phyloP scores from a whole-genome alignment of 2,888 invertebrate genomes.

The Gandaritis pyraliata region DNA sequence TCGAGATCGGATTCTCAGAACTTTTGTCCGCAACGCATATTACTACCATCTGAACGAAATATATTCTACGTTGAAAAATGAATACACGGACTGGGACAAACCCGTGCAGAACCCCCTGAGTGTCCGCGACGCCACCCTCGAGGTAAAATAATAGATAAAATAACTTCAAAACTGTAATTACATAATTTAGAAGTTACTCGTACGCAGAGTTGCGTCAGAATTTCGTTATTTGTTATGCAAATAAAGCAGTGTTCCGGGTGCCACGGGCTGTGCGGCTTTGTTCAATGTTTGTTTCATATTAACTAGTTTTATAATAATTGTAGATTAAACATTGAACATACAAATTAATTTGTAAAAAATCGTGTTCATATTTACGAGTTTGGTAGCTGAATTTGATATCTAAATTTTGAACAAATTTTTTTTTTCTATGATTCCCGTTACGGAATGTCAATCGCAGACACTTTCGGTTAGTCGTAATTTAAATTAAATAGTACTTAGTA shows the following conservation, averaged over 20 bases:
- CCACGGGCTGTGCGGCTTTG: slow-evolving; percentile 40
- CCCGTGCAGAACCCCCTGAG: slow-evolving; percentile 93
- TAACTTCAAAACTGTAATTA: slow-evolving; percentile 40
- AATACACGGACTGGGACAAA: slow-evolving; percentile 98
- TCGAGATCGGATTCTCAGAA: slow-evolving; percentile 93
- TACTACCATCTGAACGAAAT: slow-evolving; percentile 98
- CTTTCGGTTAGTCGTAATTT: no score
- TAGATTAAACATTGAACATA: slow-evolving; percentile 22
- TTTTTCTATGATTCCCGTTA: not conserved
- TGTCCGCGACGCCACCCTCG: slow-evolving; percentile 93
- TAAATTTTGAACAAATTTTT: not conserved
- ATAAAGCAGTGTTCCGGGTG: slow-evolving; percentile 36
- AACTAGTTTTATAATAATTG: slow-evolving; percentile 27
- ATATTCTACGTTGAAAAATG: slow-evolving; percentile 96
- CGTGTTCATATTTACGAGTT: slow-evolving; percentile 6
- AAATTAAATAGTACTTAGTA: no score
- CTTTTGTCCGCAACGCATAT: slow-evolving; percentile 97
- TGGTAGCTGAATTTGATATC: slow-evolving; percentile 2
- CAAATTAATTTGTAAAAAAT: slow-evolving; percentile 20
- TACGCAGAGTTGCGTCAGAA: slow-evolving; percentile 34
- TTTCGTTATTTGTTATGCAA: slow-evolving; percentile 45
- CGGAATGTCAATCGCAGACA: not conserved
- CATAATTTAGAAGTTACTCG: slow-evolving; percentile 42
- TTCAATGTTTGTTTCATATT: slow-evolving; percentile 37
- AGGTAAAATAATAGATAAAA: slow-evolving; percentile 64